Percentiles rank a stretch among this genome's conserved stretches.
Evolutionary conservation across 2,888 invertebrate species (phyloP).

Genomic region (Drosophila differens): DNA sequence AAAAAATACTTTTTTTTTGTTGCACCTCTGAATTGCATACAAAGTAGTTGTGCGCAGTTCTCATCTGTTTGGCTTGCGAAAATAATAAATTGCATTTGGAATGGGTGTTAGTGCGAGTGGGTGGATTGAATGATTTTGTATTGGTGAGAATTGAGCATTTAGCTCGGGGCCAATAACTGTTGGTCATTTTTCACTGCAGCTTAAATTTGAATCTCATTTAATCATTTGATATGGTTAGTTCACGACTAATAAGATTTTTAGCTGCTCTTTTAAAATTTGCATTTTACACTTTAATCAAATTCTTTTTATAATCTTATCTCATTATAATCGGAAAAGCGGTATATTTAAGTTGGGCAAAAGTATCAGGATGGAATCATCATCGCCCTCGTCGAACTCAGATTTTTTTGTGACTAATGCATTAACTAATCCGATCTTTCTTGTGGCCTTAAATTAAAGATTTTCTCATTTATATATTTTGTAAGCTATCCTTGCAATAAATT

Average conservation of each 20-base stretch:
- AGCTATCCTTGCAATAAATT: not conserved
- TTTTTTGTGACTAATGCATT: not conserved
- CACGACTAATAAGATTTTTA: not conserved
- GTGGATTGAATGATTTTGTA: slow-evolving; percentile 21
- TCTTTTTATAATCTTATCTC: not conserved
- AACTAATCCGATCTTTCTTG: not conserved
- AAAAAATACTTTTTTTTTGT: not conserved
- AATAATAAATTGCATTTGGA: slow-evolving; percentile 39
- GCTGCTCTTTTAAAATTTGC: not conserved
- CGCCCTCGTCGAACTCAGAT: not conserved
- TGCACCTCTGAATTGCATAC: slow-evolving; percentile 17
- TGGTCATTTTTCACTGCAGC: not conserved
- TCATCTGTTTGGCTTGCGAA: slow-evolving; percentile 43
- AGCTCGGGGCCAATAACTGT: slow-evolving; percentile 8
- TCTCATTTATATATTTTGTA: not conserved
- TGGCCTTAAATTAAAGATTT: not conserved
- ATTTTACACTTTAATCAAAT: not conserved
- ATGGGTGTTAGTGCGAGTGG: slow-evolving; percentile 60
- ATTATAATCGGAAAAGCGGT: not conserved
- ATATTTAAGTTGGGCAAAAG: not conserved
- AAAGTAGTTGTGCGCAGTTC: slow-evolving; percentile 3
- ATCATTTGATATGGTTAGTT: not conserved
- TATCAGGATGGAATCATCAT: not conserved
- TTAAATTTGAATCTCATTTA: not conserved
- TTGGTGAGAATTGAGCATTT: not conserved